Conservation (phyloP, 2,797 vertebrate genomes). For the Eulemur albifrons region DNA sequence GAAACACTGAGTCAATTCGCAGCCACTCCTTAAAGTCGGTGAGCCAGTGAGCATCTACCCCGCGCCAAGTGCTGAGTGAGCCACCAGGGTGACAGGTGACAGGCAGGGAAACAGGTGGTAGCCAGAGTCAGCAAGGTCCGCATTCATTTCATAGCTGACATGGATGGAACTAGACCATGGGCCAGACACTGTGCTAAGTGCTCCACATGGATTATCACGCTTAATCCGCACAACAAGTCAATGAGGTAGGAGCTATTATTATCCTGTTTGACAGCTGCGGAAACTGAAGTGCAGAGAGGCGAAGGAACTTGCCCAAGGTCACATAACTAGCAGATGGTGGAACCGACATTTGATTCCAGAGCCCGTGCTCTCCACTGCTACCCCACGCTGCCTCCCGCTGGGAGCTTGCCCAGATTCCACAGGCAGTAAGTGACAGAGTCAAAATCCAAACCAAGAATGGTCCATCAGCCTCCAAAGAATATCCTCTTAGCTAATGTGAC, state of each 20-base stretch:
- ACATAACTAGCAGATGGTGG: conserved; percentile 40
- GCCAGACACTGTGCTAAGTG: conserved; percentile 68
- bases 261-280: conserved; percentile 51
- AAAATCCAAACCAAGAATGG: conserved; percentile 1
- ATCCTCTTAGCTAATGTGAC: background rate
- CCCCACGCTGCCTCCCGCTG: background rate
- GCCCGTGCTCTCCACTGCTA: background rate
- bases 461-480: background rate
- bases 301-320: conserved; percentile 70
- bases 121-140: background rate
- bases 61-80: background rate
- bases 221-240: conserved; percentile 47
- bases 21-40: background rate
- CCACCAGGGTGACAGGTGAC: background rate
- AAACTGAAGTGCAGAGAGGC: conserved; percentile 35
- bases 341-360: conserved; percentile 46
- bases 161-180: background rate
- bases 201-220: conserved; percentile 66
- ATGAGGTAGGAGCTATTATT: conserved; percentile 70
- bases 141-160: conserved; percentile 52
- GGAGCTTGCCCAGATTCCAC: conserved; percentile 28
- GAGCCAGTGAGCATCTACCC: background rate
- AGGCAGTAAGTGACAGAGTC: background rate
- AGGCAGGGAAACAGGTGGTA: conserved; percentile 55
- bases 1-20: conserved; percentile 65